Conservation (phyloP, 2,113 vertebrate species). For the Tragelaphus buxtoni region DNA sequence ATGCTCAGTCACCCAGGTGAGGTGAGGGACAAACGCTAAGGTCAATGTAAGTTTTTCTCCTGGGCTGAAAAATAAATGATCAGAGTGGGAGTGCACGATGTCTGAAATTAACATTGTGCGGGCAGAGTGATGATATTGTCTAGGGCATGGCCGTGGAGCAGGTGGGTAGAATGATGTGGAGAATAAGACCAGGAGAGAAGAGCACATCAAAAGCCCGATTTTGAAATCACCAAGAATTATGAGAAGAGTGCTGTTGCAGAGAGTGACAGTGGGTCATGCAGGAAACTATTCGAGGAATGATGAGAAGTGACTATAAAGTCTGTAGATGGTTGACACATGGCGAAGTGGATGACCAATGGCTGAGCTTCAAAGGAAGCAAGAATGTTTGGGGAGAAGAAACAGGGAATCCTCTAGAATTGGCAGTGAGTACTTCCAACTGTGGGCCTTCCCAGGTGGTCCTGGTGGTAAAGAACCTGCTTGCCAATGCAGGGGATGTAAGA, state of each 20-base stretch:
- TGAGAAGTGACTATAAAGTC: background rate
- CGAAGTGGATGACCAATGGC: background rate
- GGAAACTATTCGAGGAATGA: background rate
- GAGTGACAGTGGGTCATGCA: background rate
- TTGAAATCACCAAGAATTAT: background rate
- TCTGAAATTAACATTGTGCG: background rate
- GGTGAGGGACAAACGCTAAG: background rate
- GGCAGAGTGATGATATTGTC: too few species aligned
- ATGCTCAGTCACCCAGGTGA: background rate
- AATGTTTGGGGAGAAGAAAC: background rate
- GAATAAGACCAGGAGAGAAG: background rate
- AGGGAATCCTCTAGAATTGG: background rate
- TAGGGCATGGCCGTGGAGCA: background rate
- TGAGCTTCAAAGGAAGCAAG: background rate
- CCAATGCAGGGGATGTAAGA: background rate
- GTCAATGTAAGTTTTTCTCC: background rate
- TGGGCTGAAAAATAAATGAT: background rate
- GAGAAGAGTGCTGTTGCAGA: background rate
- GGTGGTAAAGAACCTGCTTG: background rate
- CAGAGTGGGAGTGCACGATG: background rate
- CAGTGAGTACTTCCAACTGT: background rate
- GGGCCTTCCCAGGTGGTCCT: background rate
- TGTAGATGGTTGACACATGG: background rate
- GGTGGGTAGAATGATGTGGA: background rate
- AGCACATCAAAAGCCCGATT: background rate